phyloP scores from a whole-genome alignment of 2,113 vertebrate genomes.

The Cygnus atratus region DNA sequence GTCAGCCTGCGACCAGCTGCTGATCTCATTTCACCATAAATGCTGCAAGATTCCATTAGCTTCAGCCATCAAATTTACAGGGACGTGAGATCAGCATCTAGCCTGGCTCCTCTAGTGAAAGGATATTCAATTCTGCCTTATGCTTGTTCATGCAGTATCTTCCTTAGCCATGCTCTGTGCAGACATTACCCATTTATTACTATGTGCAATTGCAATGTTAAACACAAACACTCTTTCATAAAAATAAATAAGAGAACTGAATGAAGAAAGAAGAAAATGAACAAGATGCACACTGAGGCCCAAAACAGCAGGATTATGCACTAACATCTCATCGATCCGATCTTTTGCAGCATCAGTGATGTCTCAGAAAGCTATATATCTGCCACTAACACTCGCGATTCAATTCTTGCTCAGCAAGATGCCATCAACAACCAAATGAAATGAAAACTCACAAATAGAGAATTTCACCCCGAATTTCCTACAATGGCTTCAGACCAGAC shows the following conservation, averaged over 20 bases:
- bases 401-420: not conserved
- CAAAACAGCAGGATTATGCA: not conserved
- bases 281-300: not conserved
- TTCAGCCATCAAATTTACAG: conserved; percentile 53
- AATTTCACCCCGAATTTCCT: not conserved
- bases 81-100: conserved; percentile 33
- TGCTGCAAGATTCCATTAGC: conserved; percentile 39
- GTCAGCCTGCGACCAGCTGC: conserved; percentile 49
- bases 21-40: conserved; percentile 42
- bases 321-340: not conserved
- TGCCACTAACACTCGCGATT: not conserved
- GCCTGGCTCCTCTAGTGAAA: conserved; percentile 1
- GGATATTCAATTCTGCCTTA: not conserved
- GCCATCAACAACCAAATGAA: not conserved
- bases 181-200: not conserved
- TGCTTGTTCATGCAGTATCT: not conserved
- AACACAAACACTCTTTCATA: not conserved
- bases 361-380: not conserved
- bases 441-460: not conserved
- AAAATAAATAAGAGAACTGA: not conserved
- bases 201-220: not conserved
- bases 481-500: not conserved
- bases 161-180: not conserved
- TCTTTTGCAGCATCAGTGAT: not conserved
- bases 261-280: not conserved